Conservation (phyloP, 2,113 vertebrate genomes). For the Plotosus lineatus region DNA sequence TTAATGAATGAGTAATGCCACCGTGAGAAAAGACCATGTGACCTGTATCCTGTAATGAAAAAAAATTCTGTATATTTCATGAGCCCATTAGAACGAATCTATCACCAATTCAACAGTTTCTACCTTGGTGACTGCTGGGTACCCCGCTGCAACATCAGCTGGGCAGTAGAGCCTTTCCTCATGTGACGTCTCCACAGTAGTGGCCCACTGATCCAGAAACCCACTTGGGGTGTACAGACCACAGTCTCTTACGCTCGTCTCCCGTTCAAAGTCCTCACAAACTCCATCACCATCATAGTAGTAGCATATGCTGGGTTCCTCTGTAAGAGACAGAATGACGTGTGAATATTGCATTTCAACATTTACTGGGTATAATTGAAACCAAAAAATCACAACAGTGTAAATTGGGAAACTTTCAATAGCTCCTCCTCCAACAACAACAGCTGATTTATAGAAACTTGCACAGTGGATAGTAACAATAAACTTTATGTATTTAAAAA, state of each 20-base stretch:
- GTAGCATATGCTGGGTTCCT: slow-evolving; percentile 94
- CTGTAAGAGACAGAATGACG: slow-evolving; percentile 63
- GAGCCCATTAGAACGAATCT: background rate
- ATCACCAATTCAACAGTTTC: background rate
- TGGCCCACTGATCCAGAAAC: slow-evolving; percentile 95
- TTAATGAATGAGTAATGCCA: too few species aligned
- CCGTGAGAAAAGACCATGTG: too few species aligned
- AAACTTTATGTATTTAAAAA: background rate
- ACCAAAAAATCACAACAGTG: background rate
- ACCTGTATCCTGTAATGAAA: background rate
- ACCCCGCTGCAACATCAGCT: slow-evolving; percentile 88
- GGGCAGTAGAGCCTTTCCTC: slow-evolving; percentile 89
- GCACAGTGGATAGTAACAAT: too few species aligned
- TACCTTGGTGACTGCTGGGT: slow-evolving; percentile 93
- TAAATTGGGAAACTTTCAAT: background rate
- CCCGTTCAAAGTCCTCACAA: slow-evolving; percentile 95
- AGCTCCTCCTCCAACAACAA: background rate
- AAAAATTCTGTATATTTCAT: background rate
- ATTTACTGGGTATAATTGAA: background rate
- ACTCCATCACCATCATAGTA: slow-evolving; percentile 95
- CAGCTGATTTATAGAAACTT: too few species aligned
- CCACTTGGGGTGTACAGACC: slow-evolving; percentile 93
- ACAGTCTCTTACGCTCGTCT: slow-evolving; percentile 93
- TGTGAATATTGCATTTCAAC: background rate
- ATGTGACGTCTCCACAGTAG: slow-evolving; percentile 86